These are phyloP conservation scores for Odocoileus virginianus DNA, from an alignment of 2,113 vertebrate species.

Conservation along the genomic window DNA sequence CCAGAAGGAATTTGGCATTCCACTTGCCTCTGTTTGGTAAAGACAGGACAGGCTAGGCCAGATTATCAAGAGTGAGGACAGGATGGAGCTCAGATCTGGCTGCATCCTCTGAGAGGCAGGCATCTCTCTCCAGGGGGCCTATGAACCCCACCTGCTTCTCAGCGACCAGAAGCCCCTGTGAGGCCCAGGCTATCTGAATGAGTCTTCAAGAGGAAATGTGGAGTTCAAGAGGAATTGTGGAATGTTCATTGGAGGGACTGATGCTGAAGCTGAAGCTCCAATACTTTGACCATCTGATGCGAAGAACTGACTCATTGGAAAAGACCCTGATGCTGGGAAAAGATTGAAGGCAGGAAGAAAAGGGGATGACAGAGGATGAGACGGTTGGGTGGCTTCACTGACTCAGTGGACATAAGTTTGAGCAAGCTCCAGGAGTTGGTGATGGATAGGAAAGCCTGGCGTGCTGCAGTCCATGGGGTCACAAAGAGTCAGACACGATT, in stretches of 20 bases:
- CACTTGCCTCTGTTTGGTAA: neutral
- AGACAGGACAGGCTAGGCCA: neutral
- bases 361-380: neutral
- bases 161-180: neutral
- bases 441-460: neutral
- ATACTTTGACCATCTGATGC: neutral
- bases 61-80: neutral
- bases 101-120: no score
- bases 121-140: no score
- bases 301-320: neutral
- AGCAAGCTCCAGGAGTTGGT: neutral
- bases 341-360: neutral
- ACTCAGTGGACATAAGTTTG: neutral
- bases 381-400: neutral
- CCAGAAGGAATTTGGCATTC: neutral
- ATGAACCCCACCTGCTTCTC: neutral
- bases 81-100: neutral
- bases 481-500: rapidly evolving
- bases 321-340: neutral
- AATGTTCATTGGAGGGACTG: neutral
- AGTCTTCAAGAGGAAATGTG: neutral
- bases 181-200: neutral
- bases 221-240: neutral
- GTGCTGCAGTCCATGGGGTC: neutral
- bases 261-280: neutral